phyloP scores from a whole-genome alignment of 1,140 invertebrate genomes.

The Geopemphigus sp. region DNA sequence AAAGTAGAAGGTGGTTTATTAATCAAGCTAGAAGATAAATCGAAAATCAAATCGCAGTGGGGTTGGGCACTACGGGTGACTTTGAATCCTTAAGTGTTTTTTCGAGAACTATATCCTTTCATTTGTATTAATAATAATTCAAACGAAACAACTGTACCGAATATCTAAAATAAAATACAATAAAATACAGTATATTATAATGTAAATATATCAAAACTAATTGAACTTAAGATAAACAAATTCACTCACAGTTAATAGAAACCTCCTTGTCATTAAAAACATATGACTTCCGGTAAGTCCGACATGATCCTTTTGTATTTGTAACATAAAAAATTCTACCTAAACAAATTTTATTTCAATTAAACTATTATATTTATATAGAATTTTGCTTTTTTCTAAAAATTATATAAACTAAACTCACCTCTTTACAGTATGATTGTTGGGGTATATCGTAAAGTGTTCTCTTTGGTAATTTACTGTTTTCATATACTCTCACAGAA shows the following conservation, averaged over 20 bases:
- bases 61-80: constrained; percentile 17
- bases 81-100: constrained; percentile 15
- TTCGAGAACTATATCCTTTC: constrained; percentile 44
- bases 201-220: not conserved
- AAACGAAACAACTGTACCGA: constrained; percentile 50
- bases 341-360: constrained; percentile 6
- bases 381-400: too few relatives aligned
- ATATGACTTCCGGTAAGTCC: constrained; percentile 50
- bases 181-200: not conserved
- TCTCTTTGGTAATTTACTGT: constrained; percentile 45
- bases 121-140: constrained; percentile 51
- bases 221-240: not conserved
- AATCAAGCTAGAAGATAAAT: constrained; percentile 32
- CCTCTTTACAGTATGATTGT: constrained; percentile 50
- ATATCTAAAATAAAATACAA: constrained; percentile 50
- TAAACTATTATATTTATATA: not conserved
- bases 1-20: constrained; percentile 12
- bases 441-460: constrained; percentile 45
- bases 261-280: constrained; percentile 51
- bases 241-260: constrained; percentile 50
- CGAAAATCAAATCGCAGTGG: not conserved
- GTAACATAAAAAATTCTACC: constrained; percentile 50
- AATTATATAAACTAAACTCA: constrained; percentile 21
- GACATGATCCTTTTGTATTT: constrained; percentile 46
- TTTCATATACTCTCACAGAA: constrained; percentile 49